Evolutionary conservation across 2,797 vertebrate species (phyloP), one percentile per base, ranked within the genome.

Genomic region (Podarcis siculus): DNA sequence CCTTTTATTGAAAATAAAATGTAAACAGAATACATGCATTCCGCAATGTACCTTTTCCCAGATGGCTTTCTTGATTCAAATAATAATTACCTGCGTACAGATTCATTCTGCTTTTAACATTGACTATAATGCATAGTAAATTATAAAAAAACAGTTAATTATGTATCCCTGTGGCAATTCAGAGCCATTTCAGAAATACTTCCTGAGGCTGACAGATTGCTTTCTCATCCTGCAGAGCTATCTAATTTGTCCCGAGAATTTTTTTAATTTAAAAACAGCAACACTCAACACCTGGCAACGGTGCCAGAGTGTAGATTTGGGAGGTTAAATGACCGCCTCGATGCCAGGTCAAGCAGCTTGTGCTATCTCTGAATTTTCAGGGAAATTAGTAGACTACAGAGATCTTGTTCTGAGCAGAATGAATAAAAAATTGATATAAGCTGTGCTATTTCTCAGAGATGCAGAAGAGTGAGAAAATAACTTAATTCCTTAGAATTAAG

Each of bases 21-120:
- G 19, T 86, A 86, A 94, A 79, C 90, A 92, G 87, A 89, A 81
- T 90, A 66, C 17, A 84, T 84, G 88, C 90, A 80, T 87, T 84
- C 37, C 86, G 77, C 66, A 81, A 73, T n/a, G 30, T 85, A 90
- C 86, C 91, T 87, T 92, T 95, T 17, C 88, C 83, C 83, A 82
- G 73, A 84, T 91, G 87, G 86, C 75, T 80, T 92, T 94, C 94
- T 89, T 94, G 89, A 95, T 92, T 90, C 92, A 92, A 79, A 85
- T 87, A 86, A 86, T 61, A 83, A 86, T 93, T 94, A 95, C 90
- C 83, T 90, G 66, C 81, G 92, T 73, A 76, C 86, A 89, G 58
- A 89, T 94, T 89, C 91, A 92, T 91, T 87, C 69, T 83, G 61
- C 82, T 92, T 81, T 89, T 82, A 80, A 83, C 89, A 42, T 45